Percentiles rank a stretch among this genome's conserved stretches.
These are phyloP conservation scores for Chlorocebus sabaeus DNA, from an alignment of 2,113 vertebrate genomes.

Conservation along the genomic window DNA sequence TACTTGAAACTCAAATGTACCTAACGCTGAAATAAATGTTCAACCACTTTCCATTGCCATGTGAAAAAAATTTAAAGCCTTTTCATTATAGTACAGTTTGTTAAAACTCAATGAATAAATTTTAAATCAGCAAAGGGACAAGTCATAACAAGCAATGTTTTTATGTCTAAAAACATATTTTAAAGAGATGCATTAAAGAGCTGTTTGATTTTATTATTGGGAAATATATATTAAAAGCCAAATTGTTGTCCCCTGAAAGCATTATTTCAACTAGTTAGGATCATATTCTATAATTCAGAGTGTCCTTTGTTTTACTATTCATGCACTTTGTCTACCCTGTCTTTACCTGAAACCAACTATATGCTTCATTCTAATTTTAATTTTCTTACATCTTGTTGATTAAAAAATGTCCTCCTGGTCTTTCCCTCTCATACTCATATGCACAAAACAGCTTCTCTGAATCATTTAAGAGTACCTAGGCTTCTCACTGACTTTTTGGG, in stretches of 20 bases:
- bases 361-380: background rate
- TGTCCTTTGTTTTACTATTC: background rate
- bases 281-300: background rate
- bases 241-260: background rate
- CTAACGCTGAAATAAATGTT: background rate
- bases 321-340: background rate
- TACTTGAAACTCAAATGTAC: background rate
- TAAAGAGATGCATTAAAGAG: background rate
- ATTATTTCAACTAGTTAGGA: background rate
- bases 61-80: background rate
- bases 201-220: background rate
- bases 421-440: background rate
- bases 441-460: background rate
- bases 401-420: background rate
- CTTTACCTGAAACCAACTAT: background rate
- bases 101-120: conserved; percentile 3
- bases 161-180: background rate
- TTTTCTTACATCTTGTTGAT: background rate
- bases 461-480: background rate
- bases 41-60: background rate
- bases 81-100: background rate
- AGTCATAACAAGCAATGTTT: background rate
- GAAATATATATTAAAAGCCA: background rate
- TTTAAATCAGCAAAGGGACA: background rate
- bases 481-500: background rate